These are phyloP conservation scores for Passer montanus DNA, from an alignment of 2,113 vertebrate species.

Conservation along the genomic window DNA sequence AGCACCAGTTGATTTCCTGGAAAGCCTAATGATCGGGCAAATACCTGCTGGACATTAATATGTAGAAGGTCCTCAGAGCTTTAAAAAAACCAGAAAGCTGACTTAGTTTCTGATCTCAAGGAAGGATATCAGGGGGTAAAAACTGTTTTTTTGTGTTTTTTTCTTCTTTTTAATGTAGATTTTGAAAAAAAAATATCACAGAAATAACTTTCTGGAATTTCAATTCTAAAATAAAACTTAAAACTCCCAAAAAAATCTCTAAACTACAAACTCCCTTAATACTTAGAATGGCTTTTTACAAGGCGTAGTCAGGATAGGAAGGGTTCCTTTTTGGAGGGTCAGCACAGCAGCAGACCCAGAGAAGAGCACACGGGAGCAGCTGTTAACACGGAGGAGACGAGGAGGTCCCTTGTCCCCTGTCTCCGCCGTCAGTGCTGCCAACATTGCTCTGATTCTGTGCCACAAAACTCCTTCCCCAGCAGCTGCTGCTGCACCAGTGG, in stretches of 20 bases:
- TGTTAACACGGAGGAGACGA: accelerated
- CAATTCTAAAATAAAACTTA: neutral
- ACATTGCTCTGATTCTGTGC: accelerated
- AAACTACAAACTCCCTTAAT: neutral
- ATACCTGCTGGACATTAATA: neutral
- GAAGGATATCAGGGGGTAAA: neutral
- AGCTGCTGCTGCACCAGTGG: accelerated
- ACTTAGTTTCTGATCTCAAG: neutral
- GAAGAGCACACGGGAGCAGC: neutral
- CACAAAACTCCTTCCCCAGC: neutral
- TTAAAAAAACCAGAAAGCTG: neutral
- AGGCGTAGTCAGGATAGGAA: neutral
- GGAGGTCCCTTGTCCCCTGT: neutral
- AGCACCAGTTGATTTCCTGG: slow-evolving; percentile 23
- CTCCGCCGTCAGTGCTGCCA: neutral
- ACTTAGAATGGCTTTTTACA: neutral
- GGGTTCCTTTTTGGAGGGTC: neutral
- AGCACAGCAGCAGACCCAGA: neutral
- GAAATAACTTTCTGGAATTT: neutral
- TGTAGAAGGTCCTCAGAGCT: neutral
- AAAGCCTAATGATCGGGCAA: neutral
- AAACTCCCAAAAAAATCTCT: neutral
- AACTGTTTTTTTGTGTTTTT: neutral
- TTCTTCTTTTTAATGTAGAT: neutral
- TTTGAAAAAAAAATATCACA: neutral